Base-by-base conservation (phyloP, 2,797 vertebrate species). In the Eutrigla gurnardus region DNA sequence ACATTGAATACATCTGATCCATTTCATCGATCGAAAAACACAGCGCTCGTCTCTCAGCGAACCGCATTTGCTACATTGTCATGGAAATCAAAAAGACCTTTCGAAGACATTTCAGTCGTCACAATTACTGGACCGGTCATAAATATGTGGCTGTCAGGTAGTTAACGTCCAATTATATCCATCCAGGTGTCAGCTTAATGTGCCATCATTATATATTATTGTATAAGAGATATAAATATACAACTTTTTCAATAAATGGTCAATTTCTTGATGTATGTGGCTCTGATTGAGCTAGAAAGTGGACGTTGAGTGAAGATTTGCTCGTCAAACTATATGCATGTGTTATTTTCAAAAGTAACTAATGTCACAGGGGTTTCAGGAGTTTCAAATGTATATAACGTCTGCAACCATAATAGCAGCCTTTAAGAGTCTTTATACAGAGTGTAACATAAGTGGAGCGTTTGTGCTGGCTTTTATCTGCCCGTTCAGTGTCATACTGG, bases 401-500 rank as follows among this genome's bases (percentile, higher is more conserved):
- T 81, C 49, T 61, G 61, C 60, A 72, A 62, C 54, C 40, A 78
- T 67, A 80, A 35, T 55, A 35, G 43, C 35, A 36, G 65, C 65
- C 49, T 80, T 75, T 70, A 35, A 37, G 50, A 64, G 54, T 70
- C 50, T 45, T 73, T 61, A 52, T 64, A 66, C 49, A 40, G 42
- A 46, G 37, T 69, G 70, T 58, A 75, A 72, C 67, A 88, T 91
- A 86, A 91, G 90, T 83, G 67, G 52, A 77, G 62, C 47, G 37
- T 71, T 82, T 73, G 68, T 64, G 39, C 65, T 65, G 65, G 65
- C 64, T 86, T 88, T 88, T 67, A 73, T 82, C 62, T 66, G 45
- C 60, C 73, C 64, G 55, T 66, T 84, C 64, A 12, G 75, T 78
- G 75, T 87, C 83, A 74, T 62, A 69, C 65, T 62, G 57, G 75